phyloP scores from a whole-genome alignment of 2,797 vertebrate genomes.

The Philypnodon macrostomus region DNA sequence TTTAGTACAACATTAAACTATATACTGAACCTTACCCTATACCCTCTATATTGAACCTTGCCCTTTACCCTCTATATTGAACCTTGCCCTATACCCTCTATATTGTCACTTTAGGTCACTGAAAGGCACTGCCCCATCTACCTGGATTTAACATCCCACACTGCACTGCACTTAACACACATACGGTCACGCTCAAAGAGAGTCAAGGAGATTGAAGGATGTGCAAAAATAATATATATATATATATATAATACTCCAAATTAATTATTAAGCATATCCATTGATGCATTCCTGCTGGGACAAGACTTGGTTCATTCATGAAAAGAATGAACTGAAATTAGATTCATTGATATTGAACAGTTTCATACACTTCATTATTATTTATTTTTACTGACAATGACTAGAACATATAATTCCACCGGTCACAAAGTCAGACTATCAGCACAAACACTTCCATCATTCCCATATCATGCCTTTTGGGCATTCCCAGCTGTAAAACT shows the following conservation, averaged over 20 bases:
- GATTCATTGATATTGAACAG: too few species aligned
- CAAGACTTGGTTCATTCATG: constrained; percentile 74
- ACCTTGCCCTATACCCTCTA: too few species aligned
- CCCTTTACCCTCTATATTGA: too few species aligned
- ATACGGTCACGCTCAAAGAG: constrained; percentile 14
- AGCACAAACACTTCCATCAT: not conserved
- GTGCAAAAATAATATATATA: constrained; percentile 68
- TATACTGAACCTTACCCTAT: too few species aligned
- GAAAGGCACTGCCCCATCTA: constrained; percentile 60
- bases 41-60: too few species aligned
- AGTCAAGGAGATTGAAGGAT: constrained; percentile 46
- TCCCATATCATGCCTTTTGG: constrained; percentile 3
- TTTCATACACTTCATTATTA: too few species aligned
- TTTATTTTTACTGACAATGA: too few species aligned
- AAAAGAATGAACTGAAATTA: too few species aligned
- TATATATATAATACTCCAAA: constrained; percentile 71
- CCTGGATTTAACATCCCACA: constrained; percentile 67
- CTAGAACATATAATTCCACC: too few species aligned
- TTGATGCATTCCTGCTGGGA: constrained; percentile 73
- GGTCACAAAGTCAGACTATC: constrained; percentile 37
- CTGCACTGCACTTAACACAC: constrained; percentile 42
- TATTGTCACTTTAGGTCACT: constrained; percentile 62
- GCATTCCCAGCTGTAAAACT: not conserved
- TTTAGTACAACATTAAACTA: too few species aligned
- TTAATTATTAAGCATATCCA: constrained; percentile 76